A percentile compares a stretch with the other conserved stretches of the same genome.
Evolutionary conservation across 2,888 invertebrate genomes (phyloP).

Genomic region (Siphlonurus alternatus): DNA sequence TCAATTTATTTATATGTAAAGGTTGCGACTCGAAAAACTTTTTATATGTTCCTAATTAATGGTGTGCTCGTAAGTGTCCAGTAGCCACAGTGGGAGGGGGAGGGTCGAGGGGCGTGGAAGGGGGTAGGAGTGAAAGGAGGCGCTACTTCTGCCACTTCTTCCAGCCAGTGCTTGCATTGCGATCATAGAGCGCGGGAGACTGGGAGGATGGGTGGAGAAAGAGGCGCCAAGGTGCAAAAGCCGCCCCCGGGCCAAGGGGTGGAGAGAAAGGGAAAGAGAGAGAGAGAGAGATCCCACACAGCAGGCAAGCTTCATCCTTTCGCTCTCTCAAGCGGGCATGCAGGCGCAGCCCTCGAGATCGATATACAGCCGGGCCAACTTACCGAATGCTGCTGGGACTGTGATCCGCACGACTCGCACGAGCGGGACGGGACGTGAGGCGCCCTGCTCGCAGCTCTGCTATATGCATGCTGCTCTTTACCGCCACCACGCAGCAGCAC

Average conservation of each 20-base stretch:
- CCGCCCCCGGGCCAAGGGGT: background rate
- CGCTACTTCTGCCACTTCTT: background rate
- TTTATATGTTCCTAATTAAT: background rate
- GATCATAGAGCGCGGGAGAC: background rate
- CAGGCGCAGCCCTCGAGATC: background rate
- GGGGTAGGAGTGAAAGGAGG: background rate
- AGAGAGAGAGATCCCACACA: background rate
- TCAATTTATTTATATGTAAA: too few relatives aligned
- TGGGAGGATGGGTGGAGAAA: background rate
- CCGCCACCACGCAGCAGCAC: background rate
- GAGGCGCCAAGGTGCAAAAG: background rate
- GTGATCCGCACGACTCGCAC: background rate
- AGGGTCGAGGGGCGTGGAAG: too few relatives aligned
- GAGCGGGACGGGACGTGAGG: background rate
- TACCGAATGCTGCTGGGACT: background rate
- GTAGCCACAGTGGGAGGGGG: background rate
- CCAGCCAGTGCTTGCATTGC: background rate
- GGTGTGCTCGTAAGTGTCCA: background rate
- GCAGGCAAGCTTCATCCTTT: background rate
- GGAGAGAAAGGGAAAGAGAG: background rate
- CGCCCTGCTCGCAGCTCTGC: background rate
- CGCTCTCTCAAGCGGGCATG: background rate
- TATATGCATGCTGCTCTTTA: background rate
- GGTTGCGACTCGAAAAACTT: too few relatives aligned
- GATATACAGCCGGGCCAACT: background rate